Conservation (phyloP, 2,113 vertebrate species). For the Actenoides lindsayi region DNA sequence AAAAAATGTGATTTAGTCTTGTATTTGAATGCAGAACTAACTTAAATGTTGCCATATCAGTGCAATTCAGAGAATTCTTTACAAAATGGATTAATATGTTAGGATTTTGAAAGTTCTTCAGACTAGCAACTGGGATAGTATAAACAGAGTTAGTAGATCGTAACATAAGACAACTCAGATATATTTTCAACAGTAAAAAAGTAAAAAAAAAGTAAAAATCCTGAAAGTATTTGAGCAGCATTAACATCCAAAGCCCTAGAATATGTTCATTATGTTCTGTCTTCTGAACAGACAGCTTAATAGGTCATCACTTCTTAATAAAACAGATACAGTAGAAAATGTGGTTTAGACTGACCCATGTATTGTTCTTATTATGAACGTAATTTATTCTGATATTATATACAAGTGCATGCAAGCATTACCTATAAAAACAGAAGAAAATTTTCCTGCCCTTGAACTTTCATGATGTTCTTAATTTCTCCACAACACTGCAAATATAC, state of each 20-base stretch:
- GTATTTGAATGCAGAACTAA: background rate
- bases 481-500: background rate
- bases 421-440: background rate
- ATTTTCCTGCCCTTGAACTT: background rate
- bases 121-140: background rate
- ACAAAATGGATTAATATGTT: background rate
- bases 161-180: background rate
- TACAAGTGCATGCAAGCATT: background rate
- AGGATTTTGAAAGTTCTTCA: background rate
- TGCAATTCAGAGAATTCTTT: background rate
- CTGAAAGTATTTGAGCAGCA: background rate
- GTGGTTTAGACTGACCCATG: background rate
- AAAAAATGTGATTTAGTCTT: background rate
- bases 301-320: background rate
- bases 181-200: background rate
- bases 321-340: background rate
- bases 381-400: background rate
- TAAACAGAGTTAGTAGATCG: background rate
- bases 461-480: background rate
- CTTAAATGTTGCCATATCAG: background rate
- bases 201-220: background rate
- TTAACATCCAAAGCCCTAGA: background rate
- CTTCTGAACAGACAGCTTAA: background rate
- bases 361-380: background rate
- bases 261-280: background rate